Evolutionary conservation across 1,140 invertebrate genomes (phyloP), one percentile per base, ranked within the genome.

Genomic region (Dermatophagoides farinae): DNA sequence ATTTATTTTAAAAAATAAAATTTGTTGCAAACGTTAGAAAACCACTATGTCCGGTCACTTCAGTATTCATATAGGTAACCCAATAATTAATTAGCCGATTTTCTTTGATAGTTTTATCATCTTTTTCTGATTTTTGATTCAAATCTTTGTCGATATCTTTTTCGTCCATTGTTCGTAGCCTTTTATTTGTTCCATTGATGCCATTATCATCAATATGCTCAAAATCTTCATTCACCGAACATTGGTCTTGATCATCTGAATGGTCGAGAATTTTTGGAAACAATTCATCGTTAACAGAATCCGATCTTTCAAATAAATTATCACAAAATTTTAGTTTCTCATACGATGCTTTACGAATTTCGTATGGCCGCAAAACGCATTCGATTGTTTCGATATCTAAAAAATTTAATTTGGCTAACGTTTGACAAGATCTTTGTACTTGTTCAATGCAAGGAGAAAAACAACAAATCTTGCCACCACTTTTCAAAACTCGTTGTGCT

Each of bases 391-490:
- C 76, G 38, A 96, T 77, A 65, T 92, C 86, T 53, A 82, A 75
- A 68, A 93, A 93, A 10, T 85, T 84, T 44, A 78, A 68, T 51
- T 79, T 73, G 51, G 74, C 69, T 40, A 97, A 73, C 53, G 76
- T 78, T 51, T 77, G 67, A 72, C 83, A 88, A 6, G 85, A 88
- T 65, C 82, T 79, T 73, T 96, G 88, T 1, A 95, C 90, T 79
- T 97, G 93, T 74, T 97, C 92, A 64, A 97, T 93, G 70, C 93
- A 97, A 0, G 93, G 93, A 2, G 91, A 96, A 75, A 97, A 97
- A 0, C 88, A 92, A 72, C 90, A 93, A 52, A 97, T 78, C 66
- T 90, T 79, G 23, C 90, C 89, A 69, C 90, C 90, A 85, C 31
- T 57, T 64, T 76, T 77, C 2, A 81, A 61, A 16, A 74, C 72